Percentiles rank a stretch among this genome's conserved stretches.
Evolutionary conservation across 2,113 vertebrate genomes (phyloP).

Genomic region (Trematocara marginatum): DNA sequence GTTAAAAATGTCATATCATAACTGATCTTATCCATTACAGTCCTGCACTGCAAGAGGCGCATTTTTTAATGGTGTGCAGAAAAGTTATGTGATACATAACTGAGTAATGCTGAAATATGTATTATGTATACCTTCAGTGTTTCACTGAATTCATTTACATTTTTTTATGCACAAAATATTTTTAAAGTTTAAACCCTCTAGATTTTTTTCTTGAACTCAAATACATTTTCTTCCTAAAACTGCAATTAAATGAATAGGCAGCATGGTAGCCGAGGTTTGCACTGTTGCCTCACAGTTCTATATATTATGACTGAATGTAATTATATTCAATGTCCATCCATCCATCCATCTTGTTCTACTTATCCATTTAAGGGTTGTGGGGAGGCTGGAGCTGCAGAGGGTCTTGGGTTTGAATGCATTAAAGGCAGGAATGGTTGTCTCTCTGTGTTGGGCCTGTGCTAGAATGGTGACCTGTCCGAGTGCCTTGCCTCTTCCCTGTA

Average conservation of each 20-base stretch:
- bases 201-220: not conserved
- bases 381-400: not conserved
- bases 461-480: not conserved
- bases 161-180: not conserved
- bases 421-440: not conserved
- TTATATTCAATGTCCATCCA: not conserved
- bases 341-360: not conserved
- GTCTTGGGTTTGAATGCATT: not conserved
- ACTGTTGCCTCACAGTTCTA: not conserved
- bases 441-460: not conserved
- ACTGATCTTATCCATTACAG: conserved; percentile 4
- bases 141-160: not conserved
- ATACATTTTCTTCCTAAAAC: rapidly evolving
- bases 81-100: not conserved
- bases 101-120: not conserved
- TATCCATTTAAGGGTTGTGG: not conserved
- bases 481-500: not conserved
- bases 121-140: not conserved
- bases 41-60: not conserved
- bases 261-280: not conserved
- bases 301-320: not conserved
- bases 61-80: not conserved
- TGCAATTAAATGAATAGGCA: not conserved
- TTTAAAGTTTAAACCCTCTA: not conserved
- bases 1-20: conserved; percentile 26